Evolutionary conservation across 2,113 vertebrate genomes (phyloP), one percentile per base, ranked within the genome.

Genomic region (Xiphophorus couchianus): DNA sequence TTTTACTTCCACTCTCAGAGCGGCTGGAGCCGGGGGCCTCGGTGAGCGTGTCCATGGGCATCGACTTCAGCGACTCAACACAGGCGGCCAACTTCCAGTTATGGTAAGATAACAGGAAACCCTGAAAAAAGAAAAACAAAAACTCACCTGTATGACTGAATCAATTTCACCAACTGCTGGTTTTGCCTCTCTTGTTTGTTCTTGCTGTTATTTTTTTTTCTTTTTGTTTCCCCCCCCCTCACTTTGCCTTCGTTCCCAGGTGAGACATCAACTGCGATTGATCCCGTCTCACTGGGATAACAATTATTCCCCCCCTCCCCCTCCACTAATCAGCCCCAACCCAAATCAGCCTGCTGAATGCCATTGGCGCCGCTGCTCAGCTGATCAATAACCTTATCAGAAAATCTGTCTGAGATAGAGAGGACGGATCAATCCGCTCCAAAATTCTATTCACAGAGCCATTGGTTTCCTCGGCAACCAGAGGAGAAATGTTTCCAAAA

Each of bases 61-160:
- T 98, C 68, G 96, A 99, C 95, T 99, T 99, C 90, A 97, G 96
- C 88, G 98, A 99, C 94, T 99, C 98, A 69, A 97, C 96, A 80
- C 98, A 99, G 89, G 95, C 91, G 54, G 97, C 96, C 88, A 96
- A 92, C 94, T 99, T 99, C 92, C 96, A 97, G 91, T 92, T 99
- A 87, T 98, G 98, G 98, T 99, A 91, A 96, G 95, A 94, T 72
- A 62, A 66, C 11, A 33, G 81, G 74, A 77, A 77, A 71, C 64
- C 63, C 66, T 65, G 4, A 28, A 63, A 42, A 42, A 42, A 42
- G 0, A 14, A 42, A 42, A 42, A 42, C 0, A 42, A 42, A 42
- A 42, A 2, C 35, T 69, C 73, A 62, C 31, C 17, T 29, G 35
- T 71, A 71, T 63, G 58, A 86, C 81, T 82, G 37, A 28, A 31